A percentile compares a stretch with the other conserved stretches of the same genome.
Conservation (phyloP, 2,113 vertebrate species). For the Okapia johnstoni region DNA sequence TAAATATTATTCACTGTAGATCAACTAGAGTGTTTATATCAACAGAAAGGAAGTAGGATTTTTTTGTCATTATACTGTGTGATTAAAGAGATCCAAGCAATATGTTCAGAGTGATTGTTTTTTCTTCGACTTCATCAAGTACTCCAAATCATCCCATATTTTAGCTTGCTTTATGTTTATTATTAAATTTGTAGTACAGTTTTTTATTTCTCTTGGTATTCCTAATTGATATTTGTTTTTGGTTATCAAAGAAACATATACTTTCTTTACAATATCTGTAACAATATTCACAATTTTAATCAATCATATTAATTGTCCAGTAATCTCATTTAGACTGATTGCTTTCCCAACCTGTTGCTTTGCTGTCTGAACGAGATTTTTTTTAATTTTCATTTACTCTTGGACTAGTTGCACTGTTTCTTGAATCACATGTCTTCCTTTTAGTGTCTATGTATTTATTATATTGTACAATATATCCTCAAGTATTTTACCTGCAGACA, state of each 20-base stretch:
- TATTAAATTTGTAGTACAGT: background rate
- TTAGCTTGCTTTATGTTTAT: constrained; percentile 14
- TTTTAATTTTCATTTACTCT: background rate
- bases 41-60: background rate
- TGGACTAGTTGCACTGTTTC: background rate
- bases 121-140: background rate
- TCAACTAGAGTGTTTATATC: background rate
- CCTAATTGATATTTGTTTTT: background rate
- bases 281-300: background rate
- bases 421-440: background rate
- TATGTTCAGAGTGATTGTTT: background rate
- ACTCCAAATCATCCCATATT: background rate
- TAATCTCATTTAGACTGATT: background rate
- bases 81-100: background rate
- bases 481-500: background rate
- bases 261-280: background rate
- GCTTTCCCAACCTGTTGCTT: background rate
- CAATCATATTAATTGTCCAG: background rate
- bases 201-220: background rate
- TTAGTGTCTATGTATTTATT: background rate
- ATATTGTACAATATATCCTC: background rate
- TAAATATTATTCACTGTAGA: background rate
- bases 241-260: background rate
- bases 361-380: background rate
- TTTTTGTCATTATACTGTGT: background rate